phyloP scores from a whole-genome alignment of 2,888 invertebrate genomes.

The Brachyptera putata region DNA sequence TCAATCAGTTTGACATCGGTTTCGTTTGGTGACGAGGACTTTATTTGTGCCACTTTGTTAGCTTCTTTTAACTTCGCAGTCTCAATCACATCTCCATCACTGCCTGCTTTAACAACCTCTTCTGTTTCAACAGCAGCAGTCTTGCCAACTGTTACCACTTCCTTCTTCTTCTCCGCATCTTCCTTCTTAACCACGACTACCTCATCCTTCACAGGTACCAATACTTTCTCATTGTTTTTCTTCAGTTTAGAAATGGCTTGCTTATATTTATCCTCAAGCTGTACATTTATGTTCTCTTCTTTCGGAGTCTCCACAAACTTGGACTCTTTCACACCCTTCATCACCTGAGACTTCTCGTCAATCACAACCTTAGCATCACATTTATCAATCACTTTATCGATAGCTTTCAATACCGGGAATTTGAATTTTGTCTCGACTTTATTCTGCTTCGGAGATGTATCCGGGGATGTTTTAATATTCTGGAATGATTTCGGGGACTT shows the following conservation, averaged over 20 bases:
- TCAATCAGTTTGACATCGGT: too few relatives aligned
- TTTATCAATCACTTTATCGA: background rate
- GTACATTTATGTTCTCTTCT: background rate
- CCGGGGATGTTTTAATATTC: background rate
- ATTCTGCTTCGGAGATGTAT: background rate
- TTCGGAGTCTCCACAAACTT: too few relatives aligned
- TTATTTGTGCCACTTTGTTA: too few relatives aligned
- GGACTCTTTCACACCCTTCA: too few relatives aligned
- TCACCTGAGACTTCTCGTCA: too few relatives aligned
- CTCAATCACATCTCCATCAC: too few relatives aligned
- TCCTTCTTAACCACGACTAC: slow-evolving; percentile 19
- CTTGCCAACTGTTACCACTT: too few relatives aligned
- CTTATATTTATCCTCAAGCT: slow-evolving; percentile 2
- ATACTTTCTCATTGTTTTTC: slow-evolving; percentile 16
- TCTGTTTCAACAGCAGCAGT: too few relatives aligned
- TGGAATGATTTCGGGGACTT: background rate
- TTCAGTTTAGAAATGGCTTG: background rate
- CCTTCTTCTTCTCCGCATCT: too few relatives aligned
- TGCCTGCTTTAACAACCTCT: too few relatives aligned
- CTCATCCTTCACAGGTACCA: background rate
- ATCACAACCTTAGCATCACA: background rate
- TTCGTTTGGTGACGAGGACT: too few relatives aligned
- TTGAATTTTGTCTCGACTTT: background rate
- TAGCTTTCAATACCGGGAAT: background rate
- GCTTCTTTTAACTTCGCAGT: too few relatives aligned